Base-by-base conservation (phyloP, 2,888 invertebrate species). In the Didymodactylos carnosus region DNA sequence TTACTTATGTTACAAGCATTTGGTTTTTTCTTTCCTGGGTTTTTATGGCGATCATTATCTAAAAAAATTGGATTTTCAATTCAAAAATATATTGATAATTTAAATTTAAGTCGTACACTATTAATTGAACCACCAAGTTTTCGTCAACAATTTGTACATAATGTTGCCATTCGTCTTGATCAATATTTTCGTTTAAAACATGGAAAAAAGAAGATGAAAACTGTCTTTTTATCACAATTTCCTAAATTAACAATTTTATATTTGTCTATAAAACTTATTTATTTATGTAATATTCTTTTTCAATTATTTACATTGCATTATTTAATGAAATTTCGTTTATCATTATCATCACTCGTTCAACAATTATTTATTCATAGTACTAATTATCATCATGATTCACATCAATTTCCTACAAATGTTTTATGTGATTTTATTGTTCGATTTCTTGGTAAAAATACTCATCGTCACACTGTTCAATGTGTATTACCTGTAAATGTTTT, bases 361-460 rank as follows among this genome's bases (percentile, higher is more conserved):
- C 62, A 35, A 35, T 62, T 62, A 19, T n/a, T 62, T 62, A 62
- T 62, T 3, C 35, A 62, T 35, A 69, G 43, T 39, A 70, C 51
- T 11, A 29, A 29, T n/a, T 41, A 53, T 19, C 41, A 43, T 62
- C 53, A 71, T 43, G 43, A 53, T 27, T 62, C 62, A 27, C 46
- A 53, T 25, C 75, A 71, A 23, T 75, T 75, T 72, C 75, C 75
- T 27, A 41, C 62, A 8, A 71, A 71, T 29, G 71, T 71, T 25
- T 41, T 75, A 62, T 75, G 75, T 40, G 75, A 75, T 29, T 75
- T 75, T 69, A 71, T 71, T 27, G 71, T 75, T n/a, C 39, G 75
- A 10, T 62, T 62, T 62, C 51, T 75, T 6, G 75, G 75, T 4
- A 71, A 75, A 39, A 71, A 75, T 43, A 75, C 53, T 13, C 75